Evolutionary conservation across 2,113 vertebrate genomes (phyloP), one percentile per base, ranked within the genome.

Genomic region (Clinocottus analis): DNA sequence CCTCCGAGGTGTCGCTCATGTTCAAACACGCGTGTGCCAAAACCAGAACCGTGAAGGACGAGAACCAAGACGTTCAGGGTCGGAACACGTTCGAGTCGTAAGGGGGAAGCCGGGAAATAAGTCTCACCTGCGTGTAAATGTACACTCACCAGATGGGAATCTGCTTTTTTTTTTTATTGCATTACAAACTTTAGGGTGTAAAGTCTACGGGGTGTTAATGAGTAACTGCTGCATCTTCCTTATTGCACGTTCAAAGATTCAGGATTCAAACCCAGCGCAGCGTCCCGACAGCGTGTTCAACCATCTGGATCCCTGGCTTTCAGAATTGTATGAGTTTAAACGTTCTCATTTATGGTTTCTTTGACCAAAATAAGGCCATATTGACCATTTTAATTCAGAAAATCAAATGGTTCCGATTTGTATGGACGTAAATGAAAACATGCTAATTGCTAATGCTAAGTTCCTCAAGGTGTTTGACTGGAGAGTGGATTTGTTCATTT

Each of bases 161-260:
- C 5, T 5, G 17, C 45, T 25, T 53, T 56, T 68, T 35, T 17
- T 19, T 29, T 56, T 68, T 35, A 19, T 19, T 29, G 63, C 56
- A 8, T 3, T 35, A 7, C 10, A 13, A 4, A 23, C 3, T 2
- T 39, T 47, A 33, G 67, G 65, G 87, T 72, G 79, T 91, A 91
- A 91, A 93, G 92, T 94, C 92, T 83, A 1, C 9, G 25, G 37
- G 51, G 39, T 74, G 93, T 92, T 91, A 94, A 94, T 93, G 17
- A 85, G 70, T 92, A 80, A 93, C 92, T 10, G 11, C 7, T 8
- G 0, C 0, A 0, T 77, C 80, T 92, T 92, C 92, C 87, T 95
- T 93, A 93, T 92, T 90, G 84, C 75, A 27, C 37, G 43, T 83
- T 59, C 23, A 80, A 72, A 78, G 7, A 17, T 53, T 9, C 8